Percentiles rank a stretch among this genome's conserved stretches.
These are phyloP conservation scores for Caenorhabditis angaria DNA, from an alignment of 2,888 invertebrate species.

Conservation along the genomic window DNA sequence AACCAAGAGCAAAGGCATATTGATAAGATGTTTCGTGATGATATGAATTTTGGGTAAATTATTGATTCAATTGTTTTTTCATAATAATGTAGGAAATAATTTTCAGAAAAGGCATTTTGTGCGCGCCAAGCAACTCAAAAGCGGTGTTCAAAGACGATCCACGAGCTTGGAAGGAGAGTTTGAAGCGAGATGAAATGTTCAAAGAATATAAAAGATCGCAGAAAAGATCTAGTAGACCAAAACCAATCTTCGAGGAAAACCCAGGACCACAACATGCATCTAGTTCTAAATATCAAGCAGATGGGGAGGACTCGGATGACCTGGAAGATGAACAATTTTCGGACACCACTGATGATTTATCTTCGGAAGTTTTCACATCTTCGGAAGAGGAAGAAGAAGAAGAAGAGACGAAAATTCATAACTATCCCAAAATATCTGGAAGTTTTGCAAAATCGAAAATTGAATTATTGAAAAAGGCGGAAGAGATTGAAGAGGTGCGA, in stretches of 20 bases:
- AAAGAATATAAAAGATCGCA: neutral
- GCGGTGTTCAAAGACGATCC: neutral
- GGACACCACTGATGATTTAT: neutral
- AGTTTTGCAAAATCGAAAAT: too few relatives aligned
- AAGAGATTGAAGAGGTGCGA: too few relatives aligned
- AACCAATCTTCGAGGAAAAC: too few relatives aligned
- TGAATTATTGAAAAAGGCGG: too few relatives aligned
- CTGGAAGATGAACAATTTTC: neutral
- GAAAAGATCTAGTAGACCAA: neutral
- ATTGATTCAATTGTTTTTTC: neutral
- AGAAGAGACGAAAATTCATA: too few relatives aligned
- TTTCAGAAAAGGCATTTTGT: neutral
- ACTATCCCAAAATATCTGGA: too few relatives aligned
- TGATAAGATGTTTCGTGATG: neutral
- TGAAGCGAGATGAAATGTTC: neutral
- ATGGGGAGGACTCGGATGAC: neutral
- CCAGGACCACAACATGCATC: too few relatives aligned
- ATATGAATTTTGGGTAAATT: neutral
- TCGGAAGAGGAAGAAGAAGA: too few relatives aligned
- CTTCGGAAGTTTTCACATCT: neutral
- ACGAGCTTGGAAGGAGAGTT: neutral
- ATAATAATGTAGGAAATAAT: neutral
- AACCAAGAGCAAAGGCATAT: neutral
- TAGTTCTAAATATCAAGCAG: neutral
- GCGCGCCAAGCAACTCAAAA: neutral